Evolutionary conservation across 2,888 invertebrate genomes (phyloP).

Genomic region (Drosophila multiciliata): DNA sequence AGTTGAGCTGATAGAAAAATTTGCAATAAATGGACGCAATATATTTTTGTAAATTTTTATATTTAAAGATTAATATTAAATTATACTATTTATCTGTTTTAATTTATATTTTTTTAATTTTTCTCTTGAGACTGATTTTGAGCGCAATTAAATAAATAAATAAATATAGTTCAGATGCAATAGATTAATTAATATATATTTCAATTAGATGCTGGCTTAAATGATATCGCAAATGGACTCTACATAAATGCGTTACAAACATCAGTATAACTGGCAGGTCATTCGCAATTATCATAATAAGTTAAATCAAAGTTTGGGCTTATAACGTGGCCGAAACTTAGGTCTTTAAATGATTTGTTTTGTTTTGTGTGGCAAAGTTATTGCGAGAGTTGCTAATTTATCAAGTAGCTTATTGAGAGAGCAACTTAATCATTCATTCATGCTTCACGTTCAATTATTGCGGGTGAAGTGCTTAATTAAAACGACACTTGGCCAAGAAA

Average conservation of each 20-base stretch:
- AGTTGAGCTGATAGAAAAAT: not conserved
- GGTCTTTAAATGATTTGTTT: slow-evolving; percentile 3
- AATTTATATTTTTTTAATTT: too few relatives aligned
- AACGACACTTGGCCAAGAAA: slow-evolving; percentile 37
- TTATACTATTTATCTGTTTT: not conserved
- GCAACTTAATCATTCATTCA: slow-evolving; percentile 64
- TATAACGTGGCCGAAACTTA: slow-evolving; percentile 34
- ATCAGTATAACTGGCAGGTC: slow-evolving; percentile 1
- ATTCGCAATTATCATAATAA: slow-evolving; percentile 32
- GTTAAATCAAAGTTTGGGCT: slow-evolving; percentile 25
- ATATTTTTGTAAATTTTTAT: not conserved
- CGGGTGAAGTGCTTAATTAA: slow-evolving; percentile 39
- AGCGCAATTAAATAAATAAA: not conserved
- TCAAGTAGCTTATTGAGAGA: slow-evolving; percentile 37
- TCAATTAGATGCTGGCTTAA: not conserved
- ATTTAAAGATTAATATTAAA: not conserved
- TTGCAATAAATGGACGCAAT: not conserved
- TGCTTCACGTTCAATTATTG: slow-evolving; percentile 56
- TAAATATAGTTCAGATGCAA: not conserved
- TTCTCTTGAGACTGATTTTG: not conserved
- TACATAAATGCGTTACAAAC: not conserved
- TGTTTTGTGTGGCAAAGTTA: not conserved
- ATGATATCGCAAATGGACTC: not conserved
- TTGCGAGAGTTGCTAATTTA: slow-evolving; percentile 6
- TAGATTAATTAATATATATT: not conserved